Evolutionary conservation across 2,888 invertebrate species (phyloP), one percentile per base, ranked within the genome.

Genomic region (Isoperla grammatica): DNA sequence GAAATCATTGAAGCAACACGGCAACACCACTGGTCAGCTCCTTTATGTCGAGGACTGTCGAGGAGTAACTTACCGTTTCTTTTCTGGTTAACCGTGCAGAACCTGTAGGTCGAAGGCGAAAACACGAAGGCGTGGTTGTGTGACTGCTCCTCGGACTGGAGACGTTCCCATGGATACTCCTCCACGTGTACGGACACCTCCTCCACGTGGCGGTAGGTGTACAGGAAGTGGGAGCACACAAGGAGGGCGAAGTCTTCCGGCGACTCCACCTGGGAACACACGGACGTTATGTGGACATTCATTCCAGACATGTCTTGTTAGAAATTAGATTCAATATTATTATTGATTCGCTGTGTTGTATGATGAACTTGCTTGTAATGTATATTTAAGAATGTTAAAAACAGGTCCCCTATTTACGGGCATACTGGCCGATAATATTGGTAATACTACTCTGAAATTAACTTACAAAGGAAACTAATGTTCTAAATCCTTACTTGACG

Each of bases 91-190:
- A 89, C 86, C 73, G 83, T 81, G 67, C 86, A 84, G 75, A 83
- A 85, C 65, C 88, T 79, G 29, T 78, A 79, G 2, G 84, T 83
- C 0, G 81, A 80, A 3, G 88, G 87, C 4, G 83, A 81, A 68
- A 83, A 85, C 37, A 89, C 74, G 70, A 90, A 90, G 1, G 90
- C 89, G 69, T 90, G 90, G 69, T 87, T 88, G 70, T 90, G 90
- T 29, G 75, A 74, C 19, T 72, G 69, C 1, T 78, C 78, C 48
- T 79, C 76, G 45, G 76, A 75, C 35, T 73, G 70, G 39, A 88
- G 76, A 61, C 90, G 79, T 70, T 86, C 82, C 90, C 90, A 90
- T 0, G 88, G 88, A 71, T 85, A 86, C 65, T 88, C 87, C 54
- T 86, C 81, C 29, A 90, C 81, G 66, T 79, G 81, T 49, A 89